These are phyloP conservation scores for Homalodisca vitripennis DNA, from an alignment of 1,140 invertebrate genomes.

Conservation along the genomic window DNA sequence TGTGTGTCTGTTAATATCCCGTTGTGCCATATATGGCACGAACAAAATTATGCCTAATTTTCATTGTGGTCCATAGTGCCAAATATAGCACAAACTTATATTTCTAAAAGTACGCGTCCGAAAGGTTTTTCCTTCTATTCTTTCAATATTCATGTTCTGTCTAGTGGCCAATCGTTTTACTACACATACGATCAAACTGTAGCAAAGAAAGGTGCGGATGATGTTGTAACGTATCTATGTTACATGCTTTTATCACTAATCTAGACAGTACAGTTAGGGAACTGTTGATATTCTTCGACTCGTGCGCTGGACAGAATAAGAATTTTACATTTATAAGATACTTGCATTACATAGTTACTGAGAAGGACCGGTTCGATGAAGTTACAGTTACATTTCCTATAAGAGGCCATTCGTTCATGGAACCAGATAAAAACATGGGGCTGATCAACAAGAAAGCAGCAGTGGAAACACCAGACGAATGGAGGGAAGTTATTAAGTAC, in stretches of 20 bases:
- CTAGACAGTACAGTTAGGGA: constrained; percentile 25
- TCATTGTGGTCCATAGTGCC: too few relatives aligned
- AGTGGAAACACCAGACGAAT: constrained; percentile 33
- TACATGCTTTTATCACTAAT: constrained; percentile 33
- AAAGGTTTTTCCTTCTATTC: constrained; percentile 25
- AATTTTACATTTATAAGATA: constrained; percentile 31
- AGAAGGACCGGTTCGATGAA: constrained; percentile 29
- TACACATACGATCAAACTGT: constrained; percentile 34
- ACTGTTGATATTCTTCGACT: constrained; percentile 37
- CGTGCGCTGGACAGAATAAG: constrained; percentile 33
- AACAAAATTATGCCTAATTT: too few relatives aligned
- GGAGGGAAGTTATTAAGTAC: constrained; percentile 30
- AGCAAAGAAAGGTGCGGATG: constrained; percentile 30
- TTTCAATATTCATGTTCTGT: constrained; percentile 13
- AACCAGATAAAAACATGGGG: constrained; percentile 35
- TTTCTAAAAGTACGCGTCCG: too few relatives aligned
- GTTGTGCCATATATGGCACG: too few relatives aligned
- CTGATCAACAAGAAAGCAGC: constrained; percentile 34
- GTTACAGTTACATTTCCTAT: constrained; percentile 35
- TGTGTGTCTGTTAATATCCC: too few relatives aligned
- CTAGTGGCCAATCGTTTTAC: constrained; percentile 18
- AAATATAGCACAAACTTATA: too few relatives aligned
- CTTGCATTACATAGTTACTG: constrained; percentile 37
- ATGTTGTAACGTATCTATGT: constrained; percentile 30
- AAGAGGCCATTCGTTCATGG: constrained; percentile 37